Evolutionary conservation across 1,140 invertebrate species (phyloP).

Genomic region (Drosophila miranda): DNA sequence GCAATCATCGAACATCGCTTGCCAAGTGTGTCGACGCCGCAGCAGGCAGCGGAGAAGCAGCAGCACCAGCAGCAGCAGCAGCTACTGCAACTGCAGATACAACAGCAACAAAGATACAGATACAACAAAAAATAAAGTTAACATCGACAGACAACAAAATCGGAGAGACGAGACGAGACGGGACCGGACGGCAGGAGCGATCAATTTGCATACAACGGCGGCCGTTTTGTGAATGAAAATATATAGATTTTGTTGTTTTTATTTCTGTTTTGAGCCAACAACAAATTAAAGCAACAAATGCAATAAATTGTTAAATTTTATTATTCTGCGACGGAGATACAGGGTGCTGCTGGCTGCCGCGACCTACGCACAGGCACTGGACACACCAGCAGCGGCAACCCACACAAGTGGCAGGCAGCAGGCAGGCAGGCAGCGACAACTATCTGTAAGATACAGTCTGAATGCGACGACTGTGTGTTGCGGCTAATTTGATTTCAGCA

Average conservation of each 20-base stretch:
- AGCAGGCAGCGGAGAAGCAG: constrained; percentile 13
- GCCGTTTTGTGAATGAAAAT: constrained; percentile 79
- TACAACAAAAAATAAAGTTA: constrained; percentile 49
- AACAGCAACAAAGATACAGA: constrained; percentile 7
- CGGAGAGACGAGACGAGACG: no score
- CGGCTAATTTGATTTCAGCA: constrained; percentile 76
- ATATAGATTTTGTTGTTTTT: constrained; percentile 22
- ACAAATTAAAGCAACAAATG: constrained; percentile 77
- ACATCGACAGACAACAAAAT: constrained; percentile 37
- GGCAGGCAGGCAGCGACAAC: constrained; percentile 38
- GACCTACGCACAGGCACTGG: constrained; percentile 57
- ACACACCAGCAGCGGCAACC: constrained; percentile 31
- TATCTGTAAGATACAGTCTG: constrained; percentile 66
- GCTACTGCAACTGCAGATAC: constrained; percentile 29
- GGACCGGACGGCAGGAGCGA: constrained; percentile 24
- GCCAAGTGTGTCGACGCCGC: constrained; percentile 65
- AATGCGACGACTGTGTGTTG: constrained; percentile 38
- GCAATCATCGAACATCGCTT: constrained; percentile 73
- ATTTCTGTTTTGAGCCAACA: constrained; percentile 56
- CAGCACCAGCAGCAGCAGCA: constrained; percentile 21
- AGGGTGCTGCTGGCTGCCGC: constrained; percentile 54
- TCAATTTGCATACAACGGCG: constrained; percentile 75
- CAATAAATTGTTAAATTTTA: constrained; percentile 81
- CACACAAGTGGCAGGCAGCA: constrained; percentile 28
- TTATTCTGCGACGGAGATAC: constrained; percentile 62